phyloP scores from a whole-genome alignment of 2,797 vertebrate genomes.

The Sebastes vulpes region DNA sequence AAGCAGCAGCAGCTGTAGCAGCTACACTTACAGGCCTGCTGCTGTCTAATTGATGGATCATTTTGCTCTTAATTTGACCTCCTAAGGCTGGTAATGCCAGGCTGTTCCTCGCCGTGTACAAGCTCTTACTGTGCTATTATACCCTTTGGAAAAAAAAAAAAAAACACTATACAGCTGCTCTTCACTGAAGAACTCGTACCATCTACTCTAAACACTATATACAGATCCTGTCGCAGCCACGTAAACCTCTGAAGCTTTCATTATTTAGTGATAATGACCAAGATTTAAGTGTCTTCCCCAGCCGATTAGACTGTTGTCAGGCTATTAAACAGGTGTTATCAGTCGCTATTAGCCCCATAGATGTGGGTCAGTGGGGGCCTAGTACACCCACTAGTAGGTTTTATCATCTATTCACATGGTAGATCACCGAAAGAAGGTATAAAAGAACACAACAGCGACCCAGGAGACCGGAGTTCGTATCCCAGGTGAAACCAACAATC shows the following conservation, averaged over 20 bases:
- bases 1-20: constrained; percentile 73
- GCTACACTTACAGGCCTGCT: constrained; percentile 75
- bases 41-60: constrained; percentile 84
- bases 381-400: no score
- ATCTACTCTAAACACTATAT: constrained; percentile 35
- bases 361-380: background rate
- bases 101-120: constrained; percentile 70
- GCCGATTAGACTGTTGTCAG: no score
- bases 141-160: constrained; percentile 43
- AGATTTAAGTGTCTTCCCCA: constrained; percentile 6
- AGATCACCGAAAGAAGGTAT: no score
- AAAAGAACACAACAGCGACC: no score
- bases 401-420: no score
- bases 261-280: background rate
- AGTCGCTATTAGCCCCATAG: no score
- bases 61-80: constrained; percentile 85
- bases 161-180: constrained; percentile 64
- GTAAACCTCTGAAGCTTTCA: constrained; percentile 1
- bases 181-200: constrained; percentile 64
- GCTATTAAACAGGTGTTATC: no score
- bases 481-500: no score
- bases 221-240: constrained; percentile 29
- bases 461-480: no score
- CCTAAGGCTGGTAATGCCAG: constrained; percentile 78
- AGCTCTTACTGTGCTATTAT: constrained; percentile 71